These are phyloP conservation scores for Biston stratarius DNA, from an alignment of 2,888 invertebrate species.

Conservation along the genomic window DNA sequence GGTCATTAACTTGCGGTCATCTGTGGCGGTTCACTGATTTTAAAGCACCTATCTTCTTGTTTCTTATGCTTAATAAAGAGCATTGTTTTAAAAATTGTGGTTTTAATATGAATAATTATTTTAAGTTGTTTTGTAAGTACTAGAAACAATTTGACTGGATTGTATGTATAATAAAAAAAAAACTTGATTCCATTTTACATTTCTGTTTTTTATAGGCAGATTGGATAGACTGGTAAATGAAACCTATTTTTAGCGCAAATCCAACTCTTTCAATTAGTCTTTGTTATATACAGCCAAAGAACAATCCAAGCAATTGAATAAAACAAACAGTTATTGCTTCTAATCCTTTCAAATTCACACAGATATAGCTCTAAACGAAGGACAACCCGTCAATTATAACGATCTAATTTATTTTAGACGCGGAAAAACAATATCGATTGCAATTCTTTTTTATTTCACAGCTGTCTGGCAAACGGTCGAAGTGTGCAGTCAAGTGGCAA, in stretches of 20 bases:
- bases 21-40: slow-evolving; percentile 19
- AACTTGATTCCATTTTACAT: no score
- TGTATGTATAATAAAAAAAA: no score
- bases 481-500: slow-evolving; percentile 23
- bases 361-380: slow-evolving; percentile 46
- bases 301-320: slow-evolving; percentile 1
- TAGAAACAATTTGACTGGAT: no score
- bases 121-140: no score
- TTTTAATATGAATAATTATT: no score
- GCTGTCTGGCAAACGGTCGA: slow-evolving; percentile 20
- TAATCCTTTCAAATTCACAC: slow-evolving; percentile 32
- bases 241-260: not conserved
- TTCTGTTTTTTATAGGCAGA: not conserved
- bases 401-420: slow-evolving; percentile 50
- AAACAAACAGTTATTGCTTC: not conserved
- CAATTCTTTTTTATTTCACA: slow-evolving; percentile 35
- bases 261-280: not conserved
- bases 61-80: slow-evolving; percentile 7
- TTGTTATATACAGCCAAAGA: not conserved
- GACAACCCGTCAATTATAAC: slow-evolving; percentile 45
- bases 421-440: slow-evolving; percentile 54
- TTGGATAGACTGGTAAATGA: not conserved
- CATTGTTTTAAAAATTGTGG: not conserved
- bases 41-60: not conserved
- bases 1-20: slow-evolving; percentile 28